Conservation (phyloP, 2,797 vertebrate genomes). For the Crax fasciolata region DNA sequence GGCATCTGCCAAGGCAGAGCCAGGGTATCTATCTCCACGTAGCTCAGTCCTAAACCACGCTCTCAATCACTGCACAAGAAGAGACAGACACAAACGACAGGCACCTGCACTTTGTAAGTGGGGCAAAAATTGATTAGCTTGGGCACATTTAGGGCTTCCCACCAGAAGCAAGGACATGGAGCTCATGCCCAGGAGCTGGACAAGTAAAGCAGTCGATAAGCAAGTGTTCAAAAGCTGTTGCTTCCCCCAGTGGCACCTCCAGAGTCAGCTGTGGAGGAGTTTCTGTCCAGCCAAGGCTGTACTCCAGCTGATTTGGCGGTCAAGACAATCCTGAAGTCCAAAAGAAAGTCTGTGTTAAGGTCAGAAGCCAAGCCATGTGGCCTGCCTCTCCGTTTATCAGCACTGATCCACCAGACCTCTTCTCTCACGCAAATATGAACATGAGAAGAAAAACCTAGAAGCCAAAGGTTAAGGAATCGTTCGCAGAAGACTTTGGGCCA, state of each 20-base stretch:
- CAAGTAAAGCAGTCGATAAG: background rate
- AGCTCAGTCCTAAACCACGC: background rate
- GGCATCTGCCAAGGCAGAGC: background rate
- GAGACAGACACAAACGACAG: background rate
- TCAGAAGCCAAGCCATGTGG: background rate
- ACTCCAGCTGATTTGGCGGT: background rate
- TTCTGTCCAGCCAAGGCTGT: background rate
- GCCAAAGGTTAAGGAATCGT: background rate
- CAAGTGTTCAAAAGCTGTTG: background rate
- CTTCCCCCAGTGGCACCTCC: background rate
- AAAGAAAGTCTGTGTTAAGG: background rate
- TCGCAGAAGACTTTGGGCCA: background rate
- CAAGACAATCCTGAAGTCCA: background rate
- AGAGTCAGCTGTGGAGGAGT: background rate
- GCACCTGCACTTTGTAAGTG: fast-evolving
- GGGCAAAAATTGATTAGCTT: background rate
- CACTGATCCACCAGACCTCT: background rate
- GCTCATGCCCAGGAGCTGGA: background rate
- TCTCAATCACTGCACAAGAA: background rate
- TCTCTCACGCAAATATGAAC: background rate
- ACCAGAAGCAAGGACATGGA: background rate
- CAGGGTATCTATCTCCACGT: background rate
- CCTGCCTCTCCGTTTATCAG: background rate
- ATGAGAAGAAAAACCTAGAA: background rate
- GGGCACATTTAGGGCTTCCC: background rate